Percentiles rank a stretch among this genome's conserved stretches.
phyloP scores from a whole-genome alignment of 1,140 invertebrate genomes.

The Bradynema listronoti region DNA sequence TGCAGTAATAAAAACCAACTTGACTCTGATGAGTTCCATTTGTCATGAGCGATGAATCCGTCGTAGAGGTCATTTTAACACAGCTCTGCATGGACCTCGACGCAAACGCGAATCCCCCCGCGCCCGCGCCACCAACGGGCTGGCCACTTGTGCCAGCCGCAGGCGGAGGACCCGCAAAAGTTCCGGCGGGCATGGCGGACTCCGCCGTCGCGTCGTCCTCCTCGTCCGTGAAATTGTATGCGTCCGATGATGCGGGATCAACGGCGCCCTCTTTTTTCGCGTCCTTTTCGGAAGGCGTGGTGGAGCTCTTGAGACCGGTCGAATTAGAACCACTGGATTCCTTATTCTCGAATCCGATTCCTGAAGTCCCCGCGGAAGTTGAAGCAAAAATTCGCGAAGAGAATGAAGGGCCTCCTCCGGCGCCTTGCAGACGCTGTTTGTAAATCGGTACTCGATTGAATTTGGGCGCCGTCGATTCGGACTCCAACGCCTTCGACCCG shows the following conservation, averaged over 20 bases:
- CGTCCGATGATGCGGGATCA: conserved; percentile 9
- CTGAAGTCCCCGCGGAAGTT: too few relatives aligned
- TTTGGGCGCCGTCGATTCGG: background rate
- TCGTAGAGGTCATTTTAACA: too few relatives aligned
- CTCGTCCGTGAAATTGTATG: conserved; percentile 15
- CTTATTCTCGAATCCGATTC: background rate
- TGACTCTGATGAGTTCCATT: too few relatives aligned
- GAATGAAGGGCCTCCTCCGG: background rate
- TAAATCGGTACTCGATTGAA: conserved; percentile 14
- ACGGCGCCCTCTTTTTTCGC: background rate
- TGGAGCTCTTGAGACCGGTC: background rate
- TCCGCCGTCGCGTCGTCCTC: background rate
- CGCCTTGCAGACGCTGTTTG: conserved; percentile 4
- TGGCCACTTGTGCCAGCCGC: too few relatives aligned
- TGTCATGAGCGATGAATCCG: too few relatives aligned
- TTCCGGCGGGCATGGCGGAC: background rate
- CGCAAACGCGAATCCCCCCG: too few relatives aligned
- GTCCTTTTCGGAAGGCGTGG: conserved; percentile 16
- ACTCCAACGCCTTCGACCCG: background rate
- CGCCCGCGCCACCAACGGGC: too few relatives aligned
- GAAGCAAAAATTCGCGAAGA: too few relatives aligned
- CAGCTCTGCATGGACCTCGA: too few relatives aligned
- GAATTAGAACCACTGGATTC: background rate
- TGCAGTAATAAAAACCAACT: too few relatives aligned
- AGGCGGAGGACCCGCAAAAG: too few relatives aligned